Percentiles rank a stretch among this genome's conserved stretches.
These are phyloP conservation scores for Eupristina koningsbergeri DNA, from an alignment of 1,140 invertebrate species.

Conservation along the genomic window DNA sequence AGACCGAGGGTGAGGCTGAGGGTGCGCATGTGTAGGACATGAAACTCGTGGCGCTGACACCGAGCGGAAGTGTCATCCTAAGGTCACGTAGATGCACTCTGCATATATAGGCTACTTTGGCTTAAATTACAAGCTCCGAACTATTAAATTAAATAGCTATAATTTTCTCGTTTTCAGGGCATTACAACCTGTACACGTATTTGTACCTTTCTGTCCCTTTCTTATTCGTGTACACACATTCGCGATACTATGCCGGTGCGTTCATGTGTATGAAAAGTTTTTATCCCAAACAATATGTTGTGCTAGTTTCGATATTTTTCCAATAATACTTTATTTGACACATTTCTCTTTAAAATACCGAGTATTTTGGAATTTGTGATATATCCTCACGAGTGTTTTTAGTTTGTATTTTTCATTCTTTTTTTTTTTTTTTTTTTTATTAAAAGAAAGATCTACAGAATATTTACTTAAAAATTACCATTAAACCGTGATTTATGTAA, in stretches of 20 bases:
- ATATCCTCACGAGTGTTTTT: neutral
- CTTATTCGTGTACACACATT: neutral
- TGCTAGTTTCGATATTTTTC: neutral
- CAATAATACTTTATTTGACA: slow-evolving; percentile 8
- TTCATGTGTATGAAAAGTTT: neutral
- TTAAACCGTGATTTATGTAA: neutral
- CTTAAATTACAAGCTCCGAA: neutral
- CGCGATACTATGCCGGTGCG: too few species aligned
- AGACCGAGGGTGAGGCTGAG: too few species aligned
- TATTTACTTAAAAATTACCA: neutral
- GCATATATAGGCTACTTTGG: neutral
- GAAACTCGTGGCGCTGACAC: neutral
- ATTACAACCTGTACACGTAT: neutral
- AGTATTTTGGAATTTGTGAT: neutral
- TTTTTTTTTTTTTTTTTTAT: too few species aligned
- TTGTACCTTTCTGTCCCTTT: neutral
- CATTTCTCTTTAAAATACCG: neutral
- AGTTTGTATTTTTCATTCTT: neutral
- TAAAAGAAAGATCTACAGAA: neutral
- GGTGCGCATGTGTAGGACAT: neutral
- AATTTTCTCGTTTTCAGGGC: neutral
- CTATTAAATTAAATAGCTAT: neutral
- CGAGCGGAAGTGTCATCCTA: neutral
- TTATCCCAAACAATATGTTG: slow-evolving; percentile 3
- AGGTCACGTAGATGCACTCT: neutral